A percentile compares a stretch with the other conserved stretches of the same genome.
Evolutionary conservation across 2,888 invertebrate genomes (phyloP).

Genomic region (Hirtodrosophila histrioides): DNA sequence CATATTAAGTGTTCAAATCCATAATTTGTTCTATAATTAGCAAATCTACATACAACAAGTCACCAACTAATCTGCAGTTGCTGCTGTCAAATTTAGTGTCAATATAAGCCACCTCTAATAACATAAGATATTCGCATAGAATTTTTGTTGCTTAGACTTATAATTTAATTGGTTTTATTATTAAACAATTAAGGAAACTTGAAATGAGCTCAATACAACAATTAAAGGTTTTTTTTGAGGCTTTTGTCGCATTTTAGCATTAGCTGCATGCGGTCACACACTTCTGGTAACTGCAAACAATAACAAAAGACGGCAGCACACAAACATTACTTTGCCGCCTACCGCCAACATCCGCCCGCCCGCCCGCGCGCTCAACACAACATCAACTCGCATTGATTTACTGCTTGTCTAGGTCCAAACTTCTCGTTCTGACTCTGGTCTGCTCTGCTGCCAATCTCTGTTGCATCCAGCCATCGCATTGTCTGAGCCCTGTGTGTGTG

Average conservation of each 20-base stretch:
- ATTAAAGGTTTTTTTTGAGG: neutral
- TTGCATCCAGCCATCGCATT: constrained; percentile 45
- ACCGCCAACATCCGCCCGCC: constrained; percentile 21
- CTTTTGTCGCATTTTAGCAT: constrained; percentile 20
- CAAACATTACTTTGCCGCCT: constrained; percentile 66
- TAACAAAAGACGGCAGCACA: constrained; percentile 56
- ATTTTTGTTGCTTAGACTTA: too few relatives aligned
- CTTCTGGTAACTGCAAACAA: constrained; percentile 47
- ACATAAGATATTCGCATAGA: too few relatives aligned
- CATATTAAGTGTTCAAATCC: too few relatives aligned
- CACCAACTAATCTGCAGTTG: too few relatives aligned
- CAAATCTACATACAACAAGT: too few relatives aligned
- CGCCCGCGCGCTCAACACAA: constrained; percentile 41
- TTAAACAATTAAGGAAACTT: too few relatives aligned
- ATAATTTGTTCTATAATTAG: too few relatives aligned
- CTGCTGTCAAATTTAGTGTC: too few relatives aligned
- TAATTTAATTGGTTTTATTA: too few relatives aligned
- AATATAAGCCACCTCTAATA: too few relatives aligned
- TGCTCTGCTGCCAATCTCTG: constrained; percentile 39
- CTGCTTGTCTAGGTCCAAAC: constrained; percentile 25
- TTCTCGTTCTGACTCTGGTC: constrained; percentile 39
- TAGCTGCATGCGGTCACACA: constrained; percentile 31
- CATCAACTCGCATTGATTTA: constrained; percentile 44
- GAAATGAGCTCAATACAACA: too few relatives aligned
- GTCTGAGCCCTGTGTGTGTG: constrained; percentile 17